Evolutionary conservation across 35 echinoderm and acorn worm genomes (phyloP), one percentile per base, ranked within the genome.

Genomic region (Apostichopus californicus): DNA sequence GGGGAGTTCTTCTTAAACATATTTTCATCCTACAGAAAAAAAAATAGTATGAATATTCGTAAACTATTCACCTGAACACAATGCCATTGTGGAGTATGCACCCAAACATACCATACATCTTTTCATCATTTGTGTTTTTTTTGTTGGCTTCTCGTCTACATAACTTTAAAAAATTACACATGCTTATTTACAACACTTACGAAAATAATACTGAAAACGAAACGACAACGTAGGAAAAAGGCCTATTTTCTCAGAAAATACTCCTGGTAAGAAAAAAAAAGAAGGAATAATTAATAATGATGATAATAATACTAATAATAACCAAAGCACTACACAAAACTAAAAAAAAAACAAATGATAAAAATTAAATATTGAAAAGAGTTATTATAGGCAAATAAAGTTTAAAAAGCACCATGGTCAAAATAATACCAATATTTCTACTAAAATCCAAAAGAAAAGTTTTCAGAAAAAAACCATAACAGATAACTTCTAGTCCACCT

Each of bases 141-240:
- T 3, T 46, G 3, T 18, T 1, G 64, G 11, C 18, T 4, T 68
- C 18, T 68, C 17, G 64, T 68, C 11, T 68, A 18, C 18, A 14
- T 68, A 68, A 68, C 18, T 68, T 68, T 68, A 14, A 68, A 11
- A 68, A 68, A 18, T 68, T 68, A 68, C 64, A 68, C 80, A 83
- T 83, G 80, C 80, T 83, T 83, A 83, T 83, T 83, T 83, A 83
- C 80, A 83, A 83, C 80, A 83, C 55, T 18, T 83, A 83, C 80
- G 5, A 83, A 83, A 83, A 56, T 12, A 9, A 83, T 25, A 83
- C 46, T 17, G 55, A 83, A 83, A 83, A 53, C n/a, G 22, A 80
- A 34, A 25, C 14, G 78, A 46, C 34, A 80, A 80, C 14, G 54
- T 83, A 83, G 80, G 8, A 83, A 82, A 83, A 83, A 55, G 6